These are phyloP conservation scores for Pollimyrus isidori DNA, from an alignment of 2,113 vertebrate species.

Conservation along the genomic window DNA sequence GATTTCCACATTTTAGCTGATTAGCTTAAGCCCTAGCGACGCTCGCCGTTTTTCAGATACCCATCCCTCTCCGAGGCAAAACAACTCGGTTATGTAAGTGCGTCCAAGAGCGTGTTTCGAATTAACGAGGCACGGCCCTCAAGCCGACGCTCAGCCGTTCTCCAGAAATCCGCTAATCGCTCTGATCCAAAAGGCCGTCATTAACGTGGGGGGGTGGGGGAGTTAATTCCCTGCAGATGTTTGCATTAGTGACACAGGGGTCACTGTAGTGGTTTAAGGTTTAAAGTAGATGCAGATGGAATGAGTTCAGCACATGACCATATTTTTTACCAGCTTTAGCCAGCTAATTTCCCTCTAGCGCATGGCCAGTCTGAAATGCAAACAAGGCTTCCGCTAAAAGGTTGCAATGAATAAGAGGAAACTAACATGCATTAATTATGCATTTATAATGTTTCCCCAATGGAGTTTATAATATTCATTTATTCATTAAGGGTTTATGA, in stretches of 20 bases:
- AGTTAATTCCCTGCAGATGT: conserved; percentile 16
- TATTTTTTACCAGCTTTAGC: not conserved
- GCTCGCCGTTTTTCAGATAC: conserved; percentile 37
- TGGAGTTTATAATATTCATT: conserved; percentile 13
- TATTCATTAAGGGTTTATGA: conserved; percentile 5
- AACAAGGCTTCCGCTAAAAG: conserved; percentile 21
- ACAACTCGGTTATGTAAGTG: conserved; percentile 51
- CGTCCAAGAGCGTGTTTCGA: conserved; percentile 33
- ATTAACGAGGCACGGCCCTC: conserved; percentile 43
- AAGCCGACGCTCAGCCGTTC: conserved; percentile 40
- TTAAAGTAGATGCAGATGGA: conserved; percentile 23
- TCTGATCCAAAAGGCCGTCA: conserved; percentile 27
- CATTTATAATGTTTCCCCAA: conserved; percentile 18
- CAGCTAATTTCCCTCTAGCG: not conserved
- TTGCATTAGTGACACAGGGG: conserved; percentile 28
- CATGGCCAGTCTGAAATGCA: conserved; percentile 25
- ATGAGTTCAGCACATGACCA: not conserved
- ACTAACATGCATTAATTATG: not conserved
- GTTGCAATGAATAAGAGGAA: conserved; percentile 26
- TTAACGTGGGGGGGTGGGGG: conserved; percentile 34
- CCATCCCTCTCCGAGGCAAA: conserved; percentile 41
- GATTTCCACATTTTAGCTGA: conserved; percentile 38
- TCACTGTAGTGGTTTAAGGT: conserved; percentile 21
- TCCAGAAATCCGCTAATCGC: conserved; percentile 45
- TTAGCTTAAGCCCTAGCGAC: conserved; percentile 30